These are phyloP conservation scores for Pelosia muscerda DNA, from an alignment of 2,888 invertebrate genomes.

Conservation along the genomic window DNA sequence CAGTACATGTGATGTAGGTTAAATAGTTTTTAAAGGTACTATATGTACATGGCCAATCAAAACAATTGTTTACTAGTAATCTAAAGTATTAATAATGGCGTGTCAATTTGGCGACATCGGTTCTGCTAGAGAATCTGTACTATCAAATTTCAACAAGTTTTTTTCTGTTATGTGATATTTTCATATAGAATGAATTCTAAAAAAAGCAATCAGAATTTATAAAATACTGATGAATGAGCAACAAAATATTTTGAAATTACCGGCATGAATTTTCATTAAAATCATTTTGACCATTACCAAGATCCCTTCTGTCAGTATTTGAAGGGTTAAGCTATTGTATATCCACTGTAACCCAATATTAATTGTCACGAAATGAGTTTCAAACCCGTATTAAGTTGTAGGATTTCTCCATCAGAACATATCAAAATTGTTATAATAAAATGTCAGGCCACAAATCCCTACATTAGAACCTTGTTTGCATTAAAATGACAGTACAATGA, in stretches of 20 bases:
- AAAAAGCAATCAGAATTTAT: neutral
- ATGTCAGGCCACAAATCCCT: neutral
- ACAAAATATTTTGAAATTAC: neutral
- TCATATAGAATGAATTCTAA: no score
- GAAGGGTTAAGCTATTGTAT: conserved; percentile 20
- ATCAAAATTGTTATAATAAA: neutral
- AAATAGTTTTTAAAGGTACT: no score
- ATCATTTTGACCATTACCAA: conserved; percentile 6
- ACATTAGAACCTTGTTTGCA: neutral
- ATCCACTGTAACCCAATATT: conserved; percentile 18
- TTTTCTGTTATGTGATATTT: no score
- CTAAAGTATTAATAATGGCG: no score
- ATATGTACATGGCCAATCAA: no score
- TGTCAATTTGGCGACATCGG: no score
- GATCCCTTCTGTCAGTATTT: conserved; percentile 15
- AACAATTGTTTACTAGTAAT: no score
- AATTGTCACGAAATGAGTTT: conserved; percentile 9
- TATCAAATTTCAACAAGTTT: no score
- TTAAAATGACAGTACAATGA: neutral
- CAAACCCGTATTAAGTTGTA: conserved; percentile 17
- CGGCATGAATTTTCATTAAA: conserved; percentile 14
- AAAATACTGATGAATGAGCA: neutral
- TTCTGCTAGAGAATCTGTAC: no score
- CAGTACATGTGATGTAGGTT: no score
- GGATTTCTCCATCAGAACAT: neutral